A percentile compares a stretch with the other conserved stretches of the same genome.
These are phyloP conservation scores for Argyresthia goedartella DNA, from an alignment of 2,888 invertebrate species.

Conservation along the genomic window DNA sequence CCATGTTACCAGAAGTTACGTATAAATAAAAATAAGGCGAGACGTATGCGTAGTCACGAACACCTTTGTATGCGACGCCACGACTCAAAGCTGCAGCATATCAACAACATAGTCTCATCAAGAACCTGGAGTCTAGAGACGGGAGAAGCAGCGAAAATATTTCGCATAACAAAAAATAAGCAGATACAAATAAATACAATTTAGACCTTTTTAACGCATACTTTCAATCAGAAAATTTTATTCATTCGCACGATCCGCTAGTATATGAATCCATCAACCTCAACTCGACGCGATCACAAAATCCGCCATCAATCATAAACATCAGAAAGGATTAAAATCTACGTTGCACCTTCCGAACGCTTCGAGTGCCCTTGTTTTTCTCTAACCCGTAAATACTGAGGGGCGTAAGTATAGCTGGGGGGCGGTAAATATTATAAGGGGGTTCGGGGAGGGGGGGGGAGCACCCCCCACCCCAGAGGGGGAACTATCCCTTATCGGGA, in stretches of 20 bases:
- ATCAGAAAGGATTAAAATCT: slow-evolving; percentile 72
- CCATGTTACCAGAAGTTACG: neutral
- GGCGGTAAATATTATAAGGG: slow-evolving; percentile 68
- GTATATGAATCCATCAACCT: slow-evolving; percentile 65
- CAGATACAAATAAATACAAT: no score
- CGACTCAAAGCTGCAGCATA: slow-evolving; percentile 13
- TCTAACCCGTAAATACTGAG: slow-evolving; percentile 71
- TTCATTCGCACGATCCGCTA: slow-evolving; percentile 39
- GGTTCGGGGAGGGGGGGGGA: slow-evolving; percentile 41
- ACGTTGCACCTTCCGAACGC: slow-evolving; percentile 68
- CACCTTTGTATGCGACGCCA: slow-evolving; percentile 25
- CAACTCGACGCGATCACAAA: slow-evolving; percentile 58
- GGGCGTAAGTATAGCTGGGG: slow-evolving; percentile 70
- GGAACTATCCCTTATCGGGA: slow-evolving; percentile 71
- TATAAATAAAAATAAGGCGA: slow-evolving; percentile 13
- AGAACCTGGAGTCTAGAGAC: no score
- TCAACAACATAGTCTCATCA: slow-evolving; percentile 9
- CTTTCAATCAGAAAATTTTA: neutral
- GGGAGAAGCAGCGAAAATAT: no score
- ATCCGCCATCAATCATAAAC: slow-evolving; percentile 71
- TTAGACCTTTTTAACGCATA: no score
- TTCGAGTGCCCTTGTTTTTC: slow-evolving; percentile 71
- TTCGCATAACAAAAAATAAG: no score
- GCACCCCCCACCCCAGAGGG: slow-evolving; percentile 45
- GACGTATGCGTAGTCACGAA: slow-evolving; percentile 24